Conservation (phyloP, 2,888 invertebrate species). For the Dicyrtomina minuta region DNA sequence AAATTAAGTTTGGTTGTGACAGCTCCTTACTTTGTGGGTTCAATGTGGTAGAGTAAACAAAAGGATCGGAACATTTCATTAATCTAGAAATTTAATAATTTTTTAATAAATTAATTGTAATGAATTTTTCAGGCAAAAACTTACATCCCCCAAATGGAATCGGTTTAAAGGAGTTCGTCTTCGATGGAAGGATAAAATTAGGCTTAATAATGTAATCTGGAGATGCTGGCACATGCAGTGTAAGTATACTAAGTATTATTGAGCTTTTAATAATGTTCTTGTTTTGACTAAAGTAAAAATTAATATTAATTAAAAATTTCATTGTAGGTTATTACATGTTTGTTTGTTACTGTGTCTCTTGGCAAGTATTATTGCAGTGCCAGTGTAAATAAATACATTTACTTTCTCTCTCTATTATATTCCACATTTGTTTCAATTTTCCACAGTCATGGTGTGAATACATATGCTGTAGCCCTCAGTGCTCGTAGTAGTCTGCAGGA, state of each 20-base stretch:
- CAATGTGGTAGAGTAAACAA: too few relatives aligned
- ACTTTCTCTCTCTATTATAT: not conserved
- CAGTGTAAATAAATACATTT: too few relatives aligned
- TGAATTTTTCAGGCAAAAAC: conserved; percentile 93
- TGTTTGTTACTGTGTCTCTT: too few relatives aligned
- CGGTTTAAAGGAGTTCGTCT: conserved; percentile 97
- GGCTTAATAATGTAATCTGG: conserved; percentile 99
- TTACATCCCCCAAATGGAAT: conserved; percentile 99
- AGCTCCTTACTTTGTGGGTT: too few relatives aligned
- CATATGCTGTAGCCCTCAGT: too few relatives aligned
- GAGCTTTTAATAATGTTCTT: conserved; percentile 45
- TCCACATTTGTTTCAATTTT: not conserved
- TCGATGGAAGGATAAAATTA: conserved; percentile 97
- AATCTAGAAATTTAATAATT: too few relatives aligned
- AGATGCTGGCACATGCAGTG: conserved; percentile 99
- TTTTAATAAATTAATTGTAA: too few relatives aligned
- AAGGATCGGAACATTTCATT: too few relatives aligned
- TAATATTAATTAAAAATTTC: not conserved
- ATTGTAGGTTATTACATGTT: not conserved
- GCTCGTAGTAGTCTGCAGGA: too few relatives aligned
- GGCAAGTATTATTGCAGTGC: too few relatives aligned
- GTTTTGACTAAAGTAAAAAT: not conserved
- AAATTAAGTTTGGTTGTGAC: too few relatives aligned
- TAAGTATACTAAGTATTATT: conserved; percentile 71
- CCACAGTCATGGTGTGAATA: not conserved